These are phyloP conservation scores for Sitta carolinensis DNA, from an alignment of 2,797 vertebrate species.

Conservation along the genomic window DNA sequence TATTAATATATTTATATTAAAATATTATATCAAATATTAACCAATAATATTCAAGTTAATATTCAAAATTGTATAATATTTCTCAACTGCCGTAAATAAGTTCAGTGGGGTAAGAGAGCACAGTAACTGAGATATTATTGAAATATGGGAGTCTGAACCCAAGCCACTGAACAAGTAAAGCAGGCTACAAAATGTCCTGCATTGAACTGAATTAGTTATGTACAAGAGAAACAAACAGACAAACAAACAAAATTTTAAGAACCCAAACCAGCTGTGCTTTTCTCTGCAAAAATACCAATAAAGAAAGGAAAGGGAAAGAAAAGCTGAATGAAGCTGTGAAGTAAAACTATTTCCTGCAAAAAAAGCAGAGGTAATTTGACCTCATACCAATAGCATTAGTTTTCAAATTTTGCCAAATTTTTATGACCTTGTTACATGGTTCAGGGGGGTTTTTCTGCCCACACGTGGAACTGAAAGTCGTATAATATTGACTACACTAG, in stretches of 20 bases:
- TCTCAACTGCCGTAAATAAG: background rate
- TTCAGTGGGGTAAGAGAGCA: background rate
- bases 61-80: background rate
- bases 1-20: no score
- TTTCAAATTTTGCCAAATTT: background rate
- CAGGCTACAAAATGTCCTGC: background rate
- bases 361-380: fast-evolving
- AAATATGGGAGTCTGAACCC: background rate
- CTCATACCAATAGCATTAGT: background rate
- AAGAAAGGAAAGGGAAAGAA: background rate
- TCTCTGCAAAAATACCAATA: background rate
- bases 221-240: background rate
- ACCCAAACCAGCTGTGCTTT: background rate
- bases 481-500: background rate
- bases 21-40: no score
- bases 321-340: background rate
- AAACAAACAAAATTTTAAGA: background rate
- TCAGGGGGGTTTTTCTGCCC: background rate
- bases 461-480: background rate
- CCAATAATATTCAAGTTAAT: no score
- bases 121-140: background rate
- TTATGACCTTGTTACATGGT: background rate
- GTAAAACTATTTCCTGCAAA: background rate
- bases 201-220: background rate
- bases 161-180: background rate